These are phyloP conservation scores for Tenthredo livida DNA, from an alignment of 2,888 invertebrate species.

Conservation along the genomic window DNA sequence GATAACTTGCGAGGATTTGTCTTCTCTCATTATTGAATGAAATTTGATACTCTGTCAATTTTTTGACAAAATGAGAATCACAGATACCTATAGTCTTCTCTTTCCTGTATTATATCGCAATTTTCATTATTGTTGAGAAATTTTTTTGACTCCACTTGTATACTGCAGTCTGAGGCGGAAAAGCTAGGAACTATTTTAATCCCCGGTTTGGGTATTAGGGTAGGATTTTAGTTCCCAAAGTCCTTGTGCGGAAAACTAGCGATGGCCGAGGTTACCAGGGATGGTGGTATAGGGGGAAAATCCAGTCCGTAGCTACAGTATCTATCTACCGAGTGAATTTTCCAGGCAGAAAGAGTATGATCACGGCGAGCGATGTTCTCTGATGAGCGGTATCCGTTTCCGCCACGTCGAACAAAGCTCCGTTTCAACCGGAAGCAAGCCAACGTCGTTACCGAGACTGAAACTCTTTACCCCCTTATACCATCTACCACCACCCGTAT, in stretches of 20 bases:
- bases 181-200: constrained; percentile 38
- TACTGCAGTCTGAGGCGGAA: background rate
- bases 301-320: background rate
- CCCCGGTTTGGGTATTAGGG: constrained; percentile 20
- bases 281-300: background rate
- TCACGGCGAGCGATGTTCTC: constrained; percentile 68
- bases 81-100: background rate
- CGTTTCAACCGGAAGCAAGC: constrained; percentile 71
- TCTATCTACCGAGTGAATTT: constrained; percentile 34
- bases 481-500: background rate
- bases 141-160: background rate
- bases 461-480: constrained; percentile 59
- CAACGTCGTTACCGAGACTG: constrained; percentile 71
- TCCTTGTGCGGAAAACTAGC: constrained; percentile 2
- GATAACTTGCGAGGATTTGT: too few species aligned
- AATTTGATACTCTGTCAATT: background rate
- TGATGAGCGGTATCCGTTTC: constrained; percentile 77
- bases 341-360: constrained; percentile 30
- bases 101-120: background rate
- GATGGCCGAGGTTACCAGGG: background rate
- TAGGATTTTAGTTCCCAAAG: constrained; percentile 29
- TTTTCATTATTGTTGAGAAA: background rate
- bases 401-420: constrained; percentile 73
- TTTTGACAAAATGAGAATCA: background rate
- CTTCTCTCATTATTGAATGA: too few species aligned